Percentiles rank a stretch among this genome's conserved stretches.
These are phyloP conservation scores for Planiliza haematocheilus DNA, from an alignment of 2,113 vertebrate genomes.

Conservation along the genomic window DNA sequence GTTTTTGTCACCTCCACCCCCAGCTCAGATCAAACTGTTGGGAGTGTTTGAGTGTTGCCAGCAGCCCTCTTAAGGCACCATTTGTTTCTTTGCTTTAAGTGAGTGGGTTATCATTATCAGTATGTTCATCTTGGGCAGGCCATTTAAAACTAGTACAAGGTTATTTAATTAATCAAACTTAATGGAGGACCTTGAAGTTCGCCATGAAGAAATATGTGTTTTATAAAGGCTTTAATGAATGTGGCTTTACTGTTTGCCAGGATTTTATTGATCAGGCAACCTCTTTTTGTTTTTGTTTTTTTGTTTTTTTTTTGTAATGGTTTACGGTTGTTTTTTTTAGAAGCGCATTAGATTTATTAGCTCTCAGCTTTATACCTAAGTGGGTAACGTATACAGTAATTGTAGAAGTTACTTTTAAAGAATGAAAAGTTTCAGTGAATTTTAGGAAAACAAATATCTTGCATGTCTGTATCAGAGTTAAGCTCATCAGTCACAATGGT, in stretches of 20 bases:
- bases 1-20: conserved; percentile 24
- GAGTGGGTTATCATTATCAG: conserved; percentile 66
- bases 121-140: conserved; percentile 60
- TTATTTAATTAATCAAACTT: conserved; percentile 77
- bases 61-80: conserved; percentile 51
- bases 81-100: conserved; percentile 55
- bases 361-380: not conserved
- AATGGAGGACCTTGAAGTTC: conserved; percentile 69
- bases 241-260: conserved; percentile 62
- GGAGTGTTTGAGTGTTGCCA: conserved; percentile 53
- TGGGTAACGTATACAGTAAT: not conserved
- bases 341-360: not conserved
- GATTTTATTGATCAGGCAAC: conserved; percentile 71
- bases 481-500: not conserved
- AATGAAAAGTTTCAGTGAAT: not conserved
- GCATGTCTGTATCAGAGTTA: not conserved
- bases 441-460: not conserved
- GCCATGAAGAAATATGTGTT: conserved; percentile 67
- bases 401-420: not conserved
- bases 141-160: conserved; percentile 66
- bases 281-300: conserved; percentile 58
- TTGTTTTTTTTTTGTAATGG: conserved; percentile 30
- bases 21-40: conserved; percentile 32
- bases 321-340: not conserved
- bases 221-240: conserved; percentile 71